Percentiles rank a stretch among this genome's conserved stretches.
These are phyloP conservation scores for Conopomorpha cramerella DNA, from an alignment of 1,140 invertebrate species.

Conservation along the genomic window DNA sequence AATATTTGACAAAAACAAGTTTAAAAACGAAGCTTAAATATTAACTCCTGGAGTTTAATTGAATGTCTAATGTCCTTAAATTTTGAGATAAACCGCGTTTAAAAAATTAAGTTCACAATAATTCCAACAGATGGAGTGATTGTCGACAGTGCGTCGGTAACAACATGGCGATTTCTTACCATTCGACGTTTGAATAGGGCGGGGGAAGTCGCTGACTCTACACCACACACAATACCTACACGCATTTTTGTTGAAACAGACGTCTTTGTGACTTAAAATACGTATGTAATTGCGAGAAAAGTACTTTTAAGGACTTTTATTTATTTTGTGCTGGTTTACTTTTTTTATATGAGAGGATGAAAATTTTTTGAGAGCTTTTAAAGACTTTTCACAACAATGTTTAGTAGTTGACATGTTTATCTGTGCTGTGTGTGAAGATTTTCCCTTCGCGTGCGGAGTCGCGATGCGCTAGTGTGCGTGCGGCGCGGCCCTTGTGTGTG, in stretches of 20 bases:
- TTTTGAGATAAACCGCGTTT: neutral
- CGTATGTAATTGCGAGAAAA: conserved; percentile 49
- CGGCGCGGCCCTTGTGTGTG: too few species aligned
- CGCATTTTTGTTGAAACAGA: conserved; percentile 47
- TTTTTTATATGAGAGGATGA: too few species aligned
- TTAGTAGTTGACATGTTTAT: conserved; percentile 61
- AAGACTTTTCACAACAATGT: conserved; percentile 58
- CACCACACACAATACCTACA: conserved; percentile 48
- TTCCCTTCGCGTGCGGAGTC: conserved; percentile 57
- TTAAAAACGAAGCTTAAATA: neutral
- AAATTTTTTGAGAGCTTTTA: conserved; percentile 51
- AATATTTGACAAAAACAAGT: neutral
- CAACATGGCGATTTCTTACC: conserved; percentile 57
- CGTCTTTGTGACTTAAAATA: conserved; percentile 46
- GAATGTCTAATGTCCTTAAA: too few species aligned
- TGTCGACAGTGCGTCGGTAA: conserved; percentile 25
- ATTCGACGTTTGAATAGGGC: conserved; percentile 55
- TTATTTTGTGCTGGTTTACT: too few species aligned
- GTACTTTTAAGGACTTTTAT: conserved; percentile 48
- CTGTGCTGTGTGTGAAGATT: conserved; percentile 60
- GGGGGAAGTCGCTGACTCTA: conserved; percentile 52
- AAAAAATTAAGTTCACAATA: conserved; percentile 8
- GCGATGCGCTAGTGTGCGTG: conserved; percentile 40
- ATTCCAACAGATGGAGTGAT: conserved; percentile 34
- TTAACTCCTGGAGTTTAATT: too few species aligned